Evolutionary conservation across 2,113 vertebrate genomes (phyloP).

Genomic region (Heterotilapia buettikoferi): DNA sequence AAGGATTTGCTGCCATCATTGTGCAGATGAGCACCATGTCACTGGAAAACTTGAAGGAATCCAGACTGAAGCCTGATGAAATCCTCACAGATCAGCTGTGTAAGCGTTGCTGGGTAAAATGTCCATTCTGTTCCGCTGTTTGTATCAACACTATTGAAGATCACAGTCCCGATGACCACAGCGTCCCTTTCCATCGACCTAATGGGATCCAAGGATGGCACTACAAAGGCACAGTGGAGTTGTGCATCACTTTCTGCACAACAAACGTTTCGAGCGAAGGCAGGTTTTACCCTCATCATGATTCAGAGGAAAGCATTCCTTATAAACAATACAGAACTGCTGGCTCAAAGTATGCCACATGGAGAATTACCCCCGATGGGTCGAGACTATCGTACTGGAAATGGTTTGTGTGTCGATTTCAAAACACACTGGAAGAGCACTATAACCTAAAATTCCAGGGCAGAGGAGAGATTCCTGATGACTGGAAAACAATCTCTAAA

Average conservation of each 20-base stretch:
- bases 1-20: background rate
- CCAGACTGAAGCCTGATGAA: background rate
- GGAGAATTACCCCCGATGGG: background rate
- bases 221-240: background rate
- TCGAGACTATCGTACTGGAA: background rate
- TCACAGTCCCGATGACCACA: background rate
- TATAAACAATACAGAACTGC: background rate
- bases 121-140: background rate
- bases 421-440: background rate
- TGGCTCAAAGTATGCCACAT: background rate
- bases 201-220: conserved; percentile 1
- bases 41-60: background rate
- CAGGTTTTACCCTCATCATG: accelerated
- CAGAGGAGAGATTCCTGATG: background rate
- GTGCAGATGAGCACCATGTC: background rate
- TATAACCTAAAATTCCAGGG: background rate
- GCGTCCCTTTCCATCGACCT: background rate
- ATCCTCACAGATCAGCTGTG: background rate
- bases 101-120: background rate
- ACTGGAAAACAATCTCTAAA: background rate
- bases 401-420: background rate
- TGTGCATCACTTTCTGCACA: conserved; percentile 29
- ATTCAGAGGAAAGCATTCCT: background rate
- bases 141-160: background rate
- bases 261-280: background rate